Conservation (phyloP, 1,140 invertebrate genomes). For the Heliconius himera region DNA sequence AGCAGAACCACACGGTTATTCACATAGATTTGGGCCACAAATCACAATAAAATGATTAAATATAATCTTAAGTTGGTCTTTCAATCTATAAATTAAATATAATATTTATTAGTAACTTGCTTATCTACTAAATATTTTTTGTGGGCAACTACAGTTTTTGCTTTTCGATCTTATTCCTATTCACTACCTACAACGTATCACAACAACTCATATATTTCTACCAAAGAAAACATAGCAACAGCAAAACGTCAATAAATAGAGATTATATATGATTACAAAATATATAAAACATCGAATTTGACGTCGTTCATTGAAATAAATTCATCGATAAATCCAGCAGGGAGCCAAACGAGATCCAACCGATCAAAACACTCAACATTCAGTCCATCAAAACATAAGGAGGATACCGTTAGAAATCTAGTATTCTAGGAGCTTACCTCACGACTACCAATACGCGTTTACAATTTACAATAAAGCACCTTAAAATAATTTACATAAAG, state of each 20-base stretch:
- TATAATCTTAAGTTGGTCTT: too few relatives aligned
- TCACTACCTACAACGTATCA: conserved; percentile 17
- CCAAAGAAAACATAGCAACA: conserved; percentile 29
- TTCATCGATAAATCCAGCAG: conserved; percentile 48
- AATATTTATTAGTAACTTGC: too few relatives aligned
- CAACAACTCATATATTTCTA: conserved; percentile 21
- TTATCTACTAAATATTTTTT: too few relatives aligned
- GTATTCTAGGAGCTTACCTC: conserved; percentile 44
- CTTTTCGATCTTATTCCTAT: too few relatives aligned
- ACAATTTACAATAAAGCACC: conserved; percentile 46
- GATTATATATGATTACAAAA: conserved; percentile 52
- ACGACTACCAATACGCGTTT: neutral
- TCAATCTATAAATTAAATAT: too few relatives aligned
- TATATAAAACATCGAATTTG: conserved; percentile 44
- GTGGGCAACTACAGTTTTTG: too few relatives aligned
- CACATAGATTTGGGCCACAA: too few relatives aligned
- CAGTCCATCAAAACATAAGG: conserved; percentile 67
- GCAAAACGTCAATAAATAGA: conserved; percentile 47
- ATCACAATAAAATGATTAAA: too few relatives aligned
- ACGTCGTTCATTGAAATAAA: conserved; percentile 60
- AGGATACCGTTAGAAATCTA: conserved; percentile 57
- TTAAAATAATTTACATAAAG: conserved; percentile 37
- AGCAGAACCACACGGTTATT: too few relatives aligned
- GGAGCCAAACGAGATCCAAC: conserved; percentile 47
- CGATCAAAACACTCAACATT: conserved; percentile 63